These are phyloP conservation scores for Diarsia rubi DNA, from an alignment of 2,888 invertebrate species.

Conservation along the genomic window DNA sequence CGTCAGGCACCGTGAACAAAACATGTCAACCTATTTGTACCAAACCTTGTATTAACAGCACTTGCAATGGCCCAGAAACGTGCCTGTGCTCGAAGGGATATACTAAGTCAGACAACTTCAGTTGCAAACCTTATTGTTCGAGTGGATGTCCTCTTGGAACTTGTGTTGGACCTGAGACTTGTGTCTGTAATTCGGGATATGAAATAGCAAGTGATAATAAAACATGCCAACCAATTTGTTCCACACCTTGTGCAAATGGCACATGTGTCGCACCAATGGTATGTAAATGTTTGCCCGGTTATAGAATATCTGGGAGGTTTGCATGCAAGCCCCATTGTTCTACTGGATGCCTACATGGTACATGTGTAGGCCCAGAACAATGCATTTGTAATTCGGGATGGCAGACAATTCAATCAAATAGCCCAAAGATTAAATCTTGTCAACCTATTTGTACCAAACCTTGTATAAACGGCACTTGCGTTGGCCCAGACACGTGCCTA, in stretches of 20 bases:
- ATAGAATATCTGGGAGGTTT: slow-evolving; percentile 6
- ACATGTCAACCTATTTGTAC: slow-evolving; percentile 47
- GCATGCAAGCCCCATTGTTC: slow-evolving; percentile 46
- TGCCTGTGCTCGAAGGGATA: slow-evolving; percentile 40
- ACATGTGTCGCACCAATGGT: slow-evolving; percentile 21
- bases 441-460: slow-evolving; percentile 36
- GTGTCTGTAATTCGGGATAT: slow-evolving; percentile 29
- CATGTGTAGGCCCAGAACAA: slow-evolving; percentile 30
- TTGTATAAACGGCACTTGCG: slow-evolving; percentile 35
- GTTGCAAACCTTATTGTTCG: slow-evolving; percentile 44
- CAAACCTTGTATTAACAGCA: slow-evolving; percentile 24
- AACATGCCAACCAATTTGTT: slow-evolving; percentile 31
- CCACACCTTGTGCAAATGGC: slow-evolving; percentile 29
- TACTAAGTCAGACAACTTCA: background rate
- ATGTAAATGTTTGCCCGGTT: slow-evolving; percentile 27
- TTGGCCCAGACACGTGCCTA: slow-evolving; percentile 42
- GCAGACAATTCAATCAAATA: slow-evolving; percentile 3
- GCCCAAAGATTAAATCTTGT: slow-evolving; percentile 9
- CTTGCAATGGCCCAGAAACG: slow-evolving; percentile 32
- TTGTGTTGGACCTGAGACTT: slow-evolving; percentile 48
- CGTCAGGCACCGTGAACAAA: background rate
- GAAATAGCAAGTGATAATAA: slow-evolving; percentile 13
- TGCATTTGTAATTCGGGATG: slow-evolving; percentile 42
- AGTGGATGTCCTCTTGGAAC: slow-evolving; percentile 39
- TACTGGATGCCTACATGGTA: slow-evolving; percentile 26